Evolutionary conservation across 2,797 vertebrate species (phyloP).

Genomic region (Muraenolepis orangiensis): DNA sequence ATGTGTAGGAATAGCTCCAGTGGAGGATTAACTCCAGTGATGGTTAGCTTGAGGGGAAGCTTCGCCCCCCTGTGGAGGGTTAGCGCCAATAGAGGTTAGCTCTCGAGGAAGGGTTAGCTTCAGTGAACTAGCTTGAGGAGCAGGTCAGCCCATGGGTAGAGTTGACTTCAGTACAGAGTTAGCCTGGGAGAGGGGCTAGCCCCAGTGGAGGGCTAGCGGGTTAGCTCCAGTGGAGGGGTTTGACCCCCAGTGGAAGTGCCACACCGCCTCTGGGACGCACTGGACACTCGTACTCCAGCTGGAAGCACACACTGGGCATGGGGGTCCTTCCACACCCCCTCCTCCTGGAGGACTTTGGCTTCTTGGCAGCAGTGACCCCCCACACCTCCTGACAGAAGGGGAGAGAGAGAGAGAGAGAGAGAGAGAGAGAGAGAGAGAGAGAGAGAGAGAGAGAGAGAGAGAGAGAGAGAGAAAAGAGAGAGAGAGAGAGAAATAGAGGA

Average conservation of each 20-base stretch:
- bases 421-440: not conserved
- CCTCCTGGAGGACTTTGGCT: conserved; percentile 8
- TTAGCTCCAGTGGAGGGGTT: no score
- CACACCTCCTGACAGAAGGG: conserved; percentile 55
- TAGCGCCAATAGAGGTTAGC: conserved; percentile 26
- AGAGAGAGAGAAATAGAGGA: not conserved
- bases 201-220: no score
- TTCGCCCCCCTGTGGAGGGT: conserved; percentile 28
- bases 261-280: no score
- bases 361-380: conserved; percentile 33
- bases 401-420: conserved; percentile 22
- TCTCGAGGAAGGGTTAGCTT: conserved; percentile 46
- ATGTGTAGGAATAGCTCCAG: conserved; percentile 47
- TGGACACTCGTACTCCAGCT: no score
- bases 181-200: no score
- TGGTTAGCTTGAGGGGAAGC: conserved; percentile 18
- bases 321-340: not conserved
- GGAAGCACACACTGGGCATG: not conserved
- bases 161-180: no score
- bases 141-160: no score
- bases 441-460: conserved; percentile 12
- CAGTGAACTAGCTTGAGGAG: conserved; percentile 25
- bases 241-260: no score
- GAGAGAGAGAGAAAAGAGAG: conserved; percentile 7
- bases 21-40: conserved; percentile 48